phyloP scores from a whole-genome alignment of 2,113 vertebrate genomes.

The Mormyrus iriodes region DNA sequence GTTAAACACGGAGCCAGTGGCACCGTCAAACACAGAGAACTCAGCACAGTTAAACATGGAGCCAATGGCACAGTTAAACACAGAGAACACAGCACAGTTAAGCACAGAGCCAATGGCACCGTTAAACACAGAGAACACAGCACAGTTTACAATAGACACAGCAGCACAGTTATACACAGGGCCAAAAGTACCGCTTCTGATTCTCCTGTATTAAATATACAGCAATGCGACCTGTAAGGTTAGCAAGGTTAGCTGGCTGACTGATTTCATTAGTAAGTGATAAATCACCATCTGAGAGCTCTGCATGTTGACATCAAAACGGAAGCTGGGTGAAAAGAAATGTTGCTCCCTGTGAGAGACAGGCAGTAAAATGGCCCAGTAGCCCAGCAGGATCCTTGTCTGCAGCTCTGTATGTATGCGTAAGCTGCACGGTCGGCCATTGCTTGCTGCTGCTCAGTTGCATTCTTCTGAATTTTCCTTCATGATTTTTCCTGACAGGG shows the following conservation, averaged over 20 bases:
- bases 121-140: not conserved
- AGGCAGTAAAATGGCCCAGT: not conserved
- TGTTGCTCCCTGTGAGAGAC: not conserved
- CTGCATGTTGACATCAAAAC: not conserved
- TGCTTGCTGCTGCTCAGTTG: not conserved
- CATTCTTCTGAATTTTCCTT: not conserved
- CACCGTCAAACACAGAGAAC: not conserved
- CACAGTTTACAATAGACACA: not conserved
- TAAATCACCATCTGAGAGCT: not conserved
- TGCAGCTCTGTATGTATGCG: not conserved
- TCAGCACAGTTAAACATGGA: not conserved
- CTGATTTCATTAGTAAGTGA: not conserved
- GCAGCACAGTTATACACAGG: not conserved
- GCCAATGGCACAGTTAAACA: not conserved
- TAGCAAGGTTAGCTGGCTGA: not conserved
- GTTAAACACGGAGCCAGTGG: not conserved
- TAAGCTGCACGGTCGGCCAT: not conserved
- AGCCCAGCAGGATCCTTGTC: not conserved
- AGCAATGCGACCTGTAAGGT: not conserved
- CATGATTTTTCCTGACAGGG: constrained; percentile 55
- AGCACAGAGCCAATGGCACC: not conserved
- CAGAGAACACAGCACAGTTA: not conserved
- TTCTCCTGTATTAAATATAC: not conserved
- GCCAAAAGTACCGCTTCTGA: not conserved
- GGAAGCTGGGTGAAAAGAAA: not conserved